Conservation (phyloP, 2,888 invertebrate genomes). For the Drosophila cracens region DNA sequence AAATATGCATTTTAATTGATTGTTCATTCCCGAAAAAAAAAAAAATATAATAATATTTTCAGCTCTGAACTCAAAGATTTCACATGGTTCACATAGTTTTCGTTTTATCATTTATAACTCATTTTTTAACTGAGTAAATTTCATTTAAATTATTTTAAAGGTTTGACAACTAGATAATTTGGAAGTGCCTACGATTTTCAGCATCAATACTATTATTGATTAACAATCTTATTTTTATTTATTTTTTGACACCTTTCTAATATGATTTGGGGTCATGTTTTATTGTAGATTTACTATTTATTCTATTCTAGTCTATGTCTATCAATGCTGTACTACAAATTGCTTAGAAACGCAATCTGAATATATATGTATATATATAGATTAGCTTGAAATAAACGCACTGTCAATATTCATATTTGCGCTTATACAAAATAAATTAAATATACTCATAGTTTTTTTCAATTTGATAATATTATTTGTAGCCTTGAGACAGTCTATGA, state of each 20-base stretch:
- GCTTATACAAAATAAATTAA: neutral
- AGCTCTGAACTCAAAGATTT: neutral
- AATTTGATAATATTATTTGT: neutral
- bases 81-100: no score
- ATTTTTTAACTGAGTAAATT: neutral
- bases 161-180: neutral
- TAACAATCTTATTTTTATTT: neutral
- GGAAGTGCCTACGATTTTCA: neutral
- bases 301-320: no score
- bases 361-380: constrained; percentile 7
- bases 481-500: neutral
- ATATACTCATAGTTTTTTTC: neutral
- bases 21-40: no score
- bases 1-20: no score
- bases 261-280: neutral
- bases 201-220: neutral
- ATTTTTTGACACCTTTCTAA: neutral
- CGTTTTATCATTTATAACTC: no score
- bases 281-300: neutral
- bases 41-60: neutral
- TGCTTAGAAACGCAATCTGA: neutral
- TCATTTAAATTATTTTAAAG: neutral
- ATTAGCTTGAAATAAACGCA: constrained; percentile 5
- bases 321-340: neutral
- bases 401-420: neutral